A percentile compares a stretch with the other conserved stretches of the same genome.
Evolutionary conservation across 2,113 vertebrate genomes (phyloP).

Genomic region (Stictonetta naevosa): DNA sequence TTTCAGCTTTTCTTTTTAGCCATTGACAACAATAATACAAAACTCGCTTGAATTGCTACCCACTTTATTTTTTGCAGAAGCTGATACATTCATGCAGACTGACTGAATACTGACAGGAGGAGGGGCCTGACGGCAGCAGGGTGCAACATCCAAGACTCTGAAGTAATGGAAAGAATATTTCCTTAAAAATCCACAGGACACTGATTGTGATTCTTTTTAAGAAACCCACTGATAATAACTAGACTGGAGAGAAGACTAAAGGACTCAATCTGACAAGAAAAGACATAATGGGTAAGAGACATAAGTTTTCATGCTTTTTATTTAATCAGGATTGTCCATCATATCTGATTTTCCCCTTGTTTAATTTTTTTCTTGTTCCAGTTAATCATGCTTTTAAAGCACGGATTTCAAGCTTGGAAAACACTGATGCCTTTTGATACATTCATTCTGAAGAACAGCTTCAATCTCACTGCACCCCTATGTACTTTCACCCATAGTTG

Average conservation of each 20-base stretch:
- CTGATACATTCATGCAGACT: background rate
- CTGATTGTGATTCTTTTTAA: background rate
- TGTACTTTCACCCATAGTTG: background rate
- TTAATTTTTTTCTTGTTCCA: background rate
- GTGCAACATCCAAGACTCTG: background rate
- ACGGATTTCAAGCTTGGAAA: background rate
- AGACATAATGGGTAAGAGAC: background rate
- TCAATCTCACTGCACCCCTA: background rate
- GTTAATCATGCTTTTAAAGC: background rate
- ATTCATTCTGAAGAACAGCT: background rate
- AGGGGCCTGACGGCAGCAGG: background rate
- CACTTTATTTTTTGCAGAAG: background rate
- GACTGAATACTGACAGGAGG: background rate
- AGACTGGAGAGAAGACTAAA: background rate
- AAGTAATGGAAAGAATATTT: background rate
- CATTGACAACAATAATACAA: background rate
- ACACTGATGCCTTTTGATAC: background rate
- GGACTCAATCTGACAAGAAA: background rate
- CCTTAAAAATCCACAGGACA: background rate
- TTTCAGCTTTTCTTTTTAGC: background rate
- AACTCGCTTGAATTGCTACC: background rate
- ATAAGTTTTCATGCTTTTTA: background rate
- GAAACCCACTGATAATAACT: background rate
- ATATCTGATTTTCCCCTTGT: background rate
- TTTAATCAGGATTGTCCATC: background rate